Evolutionary conservation across 2,113 vertebrate species (phyloP).

Genomic region (Bubo scandiacus): DNA sequence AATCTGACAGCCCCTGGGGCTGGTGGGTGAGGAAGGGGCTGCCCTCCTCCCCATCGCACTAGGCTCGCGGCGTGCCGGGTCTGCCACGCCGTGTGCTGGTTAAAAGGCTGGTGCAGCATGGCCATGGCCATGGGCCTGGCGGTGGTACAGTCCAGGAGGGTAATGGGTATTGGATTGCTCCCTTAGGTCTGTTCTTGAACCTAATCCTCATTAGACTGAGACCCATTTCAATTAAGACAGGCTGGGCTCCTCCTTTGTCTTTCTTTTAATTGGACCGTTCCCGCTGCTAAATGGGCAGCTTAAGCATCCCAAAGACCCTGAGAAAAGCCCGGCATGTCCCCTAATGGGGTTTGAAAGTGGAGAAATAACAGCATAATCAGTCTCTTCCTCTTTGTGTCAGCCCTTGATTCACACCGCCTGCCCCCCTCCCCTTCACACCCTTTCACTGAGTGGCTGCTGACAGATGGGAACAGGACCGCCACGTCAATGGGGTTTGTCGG

Average conservation of each 20-base stretch:
- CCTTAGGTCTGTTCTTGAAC: constrained; percentile 67
- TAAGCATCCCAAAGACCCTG: constrained; percentile 76
- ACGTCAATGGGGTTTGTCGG: constrained; percentile 81
- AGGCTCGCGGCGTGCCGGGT: too few species aligned
- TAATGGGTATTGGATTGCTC: constrained; percentile 55
- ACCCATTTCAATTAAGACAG: constrained; percentile 83
- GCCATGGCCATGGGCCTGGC: not conserved
- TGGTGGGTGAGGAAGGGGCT: not conserved
- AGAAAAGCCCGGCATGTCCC: constrained; percentile 68
- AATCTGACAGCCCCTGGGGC: not conserved
- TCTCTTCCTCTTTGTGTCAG: constrained; percentile 66
- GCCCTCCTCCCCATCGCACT: not conserved
- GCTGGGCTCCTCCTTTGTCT: constrained; percentile 65
- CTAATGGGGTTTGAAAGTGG: constrained; percentile 79
- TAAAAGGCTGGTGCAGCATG: not conserved
- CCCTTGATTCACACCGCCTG: constrained; percentile 6
- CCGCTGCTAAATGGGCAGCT: constrained; percentile 81
- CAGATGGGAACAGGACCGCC: constrained; percentile 84
- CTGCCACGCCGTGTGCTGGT: not conserved
- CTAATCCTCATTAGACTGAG: constrained; percentile 72
- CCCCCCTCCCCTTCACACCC: constrained; percentile 73
- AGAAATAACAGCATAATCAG: constrained; percentile 85
- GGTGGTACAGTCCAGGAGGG: not conserved
- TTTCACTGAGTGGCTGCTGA: constrained; percentile 80
- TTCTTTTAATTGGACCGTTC: constrained; percentile 76